A percentile compares a stretch with the other conserved stretches of the same genome.
Conservation (phyloP, 2,797 vertebrate genomes). For the Syngnathus acus region DNA sequence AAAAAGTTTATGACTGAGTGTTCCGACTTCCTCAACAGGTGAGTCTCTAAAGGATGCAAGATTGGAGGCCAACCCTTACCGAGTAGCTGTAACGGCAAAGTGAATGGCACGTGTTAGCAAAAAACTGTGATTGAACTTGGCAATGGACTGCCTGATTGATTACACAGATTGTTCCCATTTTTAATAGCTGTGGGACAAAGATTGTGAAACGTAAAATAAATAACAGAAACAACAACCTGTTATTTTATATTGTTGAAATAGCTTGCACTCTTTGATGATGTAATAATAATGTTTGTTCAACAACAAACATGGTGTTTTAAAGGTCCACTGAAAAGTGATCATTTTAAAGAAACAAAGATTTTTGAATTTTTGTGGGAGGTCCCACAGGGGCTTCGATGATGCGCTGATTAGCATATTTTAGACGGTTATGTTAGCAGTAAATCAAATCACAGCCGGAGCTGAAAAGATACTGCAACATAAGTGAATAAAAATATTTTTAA, state of each 20-base stretch:
- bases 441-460: not conserved
- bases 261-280: no score
- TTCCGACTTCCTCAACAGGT: conserved; percentile 9
- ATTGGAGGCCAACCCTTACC: not conserved
- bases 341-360: no score
- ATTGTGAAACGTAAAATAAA: no score
- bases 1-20: not conserved
- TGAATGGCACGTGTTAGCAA: not conserved
- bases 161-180: conserved; percentile 28
- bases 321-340: no score
- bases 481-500: conserved; percentile 7
- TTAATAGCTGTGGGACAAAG: not conserved
- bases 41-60: not conserved
- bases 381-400: conserved; percentile 7
- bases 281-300: no score
- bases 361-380: no score
- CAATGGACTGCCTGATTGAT: conserved; percentile 36
- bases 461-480: not conserved
- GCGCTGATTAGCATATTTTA: conserved; percentile 27
- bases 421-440: not conserved
- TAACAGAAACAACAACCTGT: not conserved
- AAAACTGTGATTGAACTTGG: conserved; percentile 57
- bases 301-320: no score
- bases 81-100: not conserved
- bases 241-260: no score